phyloP scores from a whole-genome alignment of 2,888 invertebrate species.

The Ophion costatus region DNA sequence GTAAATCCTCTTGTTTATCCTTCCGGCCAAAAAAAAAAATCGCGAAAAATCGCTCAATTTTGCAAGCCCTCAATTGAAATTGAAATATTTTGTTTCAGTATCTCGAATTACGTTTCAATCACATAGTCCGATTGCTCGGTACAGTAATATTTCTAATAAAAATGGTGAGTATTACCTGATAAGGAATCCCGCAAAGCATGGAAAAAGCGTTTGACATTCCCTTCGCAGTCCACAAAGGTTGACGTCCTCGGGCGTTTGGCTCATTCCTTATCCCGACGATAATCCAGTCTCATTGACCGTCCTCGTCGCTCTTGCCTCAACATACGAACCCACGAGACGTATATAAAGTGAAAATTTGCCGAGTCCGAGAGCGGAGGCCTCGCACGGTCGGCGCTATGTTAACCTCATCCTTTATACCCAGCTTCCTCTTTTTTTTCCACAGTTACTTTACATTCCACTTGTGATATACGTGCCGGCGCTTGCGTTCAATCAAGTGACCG shows the following conservation, averaged over 20 bases:
- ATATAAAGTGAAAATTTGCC: neutral
- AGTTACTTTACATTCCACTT: constrained; percentile 90
- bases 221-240: constrained; percentile 30
- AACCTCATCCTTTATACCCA: constrained; percentile 46
- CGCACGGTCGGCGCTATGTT: constrained; percentile 2
- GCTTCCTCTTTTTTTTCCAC: constrained; percentile 56
- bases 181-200: neutral
- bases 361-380: neutral
- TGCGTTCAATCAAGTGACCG: constrained; percentile 94
- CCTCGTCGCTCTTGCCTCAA: neutral
- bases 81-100: constrained; percentile 85
- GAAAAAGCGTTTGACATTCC: constrained; percentile 7
- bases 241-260: constrained; percentile 46
- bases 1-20: too few relatives aligned
- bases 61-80: neutral
- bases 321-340: neutral
- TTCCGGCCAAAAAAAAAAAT: too few relatives aligned
- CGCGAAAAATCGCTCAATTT: too few relatives aligned
- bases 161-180: constrained; percentile 84
- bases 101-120: constrained; percentile 88
- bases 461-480: constrained; percentile 95
- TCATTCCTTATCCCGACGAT: constrained; percentile 35
- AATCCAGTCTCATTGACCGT: constrained; percentile 38
- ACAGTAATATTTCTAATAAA: constrained; percentile 89
- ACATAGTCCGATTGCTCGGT: constrained; percentile 88